Evolutionary conservation across 2,888 invertebrate genomes (phyloP), one percentile per base, ranked within the genome.

Genomic region (Itoplectis maculator): DNA sequence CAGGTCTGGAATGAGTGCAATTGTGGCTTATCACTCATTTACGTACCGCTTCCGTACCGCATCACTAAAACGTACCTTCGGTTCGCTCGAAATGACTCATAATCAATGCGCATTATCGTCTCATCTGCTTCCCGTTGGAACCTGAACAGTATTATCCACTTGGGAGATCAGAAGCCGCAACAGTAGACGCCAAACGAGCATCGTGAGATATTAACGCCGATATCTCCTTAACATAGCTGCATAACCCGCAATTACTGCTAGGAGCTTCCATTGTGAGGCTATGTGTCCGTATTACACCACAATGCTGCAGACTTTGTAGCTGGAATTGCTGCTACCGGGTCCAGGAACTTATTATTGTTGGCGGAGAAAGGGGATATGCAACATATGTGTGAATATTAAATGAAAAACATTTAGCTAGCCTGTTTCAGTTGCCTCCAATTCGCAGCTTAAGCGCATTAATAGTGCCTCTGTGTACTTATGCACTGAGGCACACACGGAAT

Each of bases 131-230:
- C 40, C 40, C 40, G 29, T n/a, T 47, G 66, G 29, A 66, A 66
- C 15, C 66, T 35, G 29, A 47, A 66, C 15, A 29, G 29, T 29
- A 51, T 37, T 68, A 51, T 68, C 49, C 49, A 35, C 20, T 72
- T 35, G 40, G n/a, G 45, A 51, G 45, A 35, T 72, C 70, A 72
- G 29, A 23, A 56, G 29, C 56, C 51, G 11, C 29, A 23, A 70
- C 42, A 40, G 42, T 20, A 56, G 37, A 23, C 54, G 54, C 23
- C 23, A 42, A 70, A 70, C 42, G 20, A 56, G 69, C 54, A 45
- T 40, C 51, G 51, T 69, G 51, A 69, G 69, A 51, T 69, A 49
- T 68, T 68, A 37, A 54, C 40, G 45, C 37, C 20, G 69, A 69
- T 51, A 51, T 65, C 51, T 69, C 69, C 69, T 54, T 20, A 40